A percentile compares a stretch with the other conserved stretches of the same genome.
phyloP scores from a whole-genome alignment of 1,140 invertebrate species.

The Tetraneura akinire region DNA sequence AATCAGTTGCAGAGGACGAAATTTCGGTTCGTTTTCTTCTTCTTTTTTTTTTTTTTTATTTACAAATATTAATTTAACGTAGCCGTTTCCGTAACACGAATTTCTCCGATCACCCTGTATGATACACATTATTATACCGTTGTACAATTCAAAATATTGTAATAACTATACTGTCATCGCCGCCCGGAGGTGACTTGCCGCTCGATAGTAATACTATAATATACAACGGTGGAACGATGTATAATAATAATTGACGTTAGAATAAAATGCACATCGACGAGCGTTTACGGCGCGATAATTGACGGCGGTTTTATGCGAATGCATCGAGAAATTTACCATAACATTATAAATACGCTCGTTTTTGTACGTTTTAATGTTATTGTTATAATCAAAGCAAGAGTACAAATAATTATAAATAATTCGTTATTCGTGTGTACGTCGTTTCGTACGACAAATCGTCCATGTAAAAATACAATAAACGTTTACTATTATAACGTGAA shows the following conservation, averaged over 20 bases:
- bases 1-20: too few relatives aligned
- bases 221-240: not conserved
- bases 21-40: too few relatives aligned
- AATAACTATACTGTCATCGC: constrained; percentile 6
- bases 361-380: not conserved
- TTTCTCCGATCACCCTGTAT: too few relatives aligned
- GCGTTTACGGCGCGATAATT: constrained; percentile 4
- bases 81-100: too few relatives aligned
- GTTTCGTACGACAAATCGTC: not conserved
- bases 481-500: too few relatives aligned
- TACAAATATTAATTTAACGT: too few relatives aligned
- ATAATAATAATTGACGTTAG: constrained; percentile 41
- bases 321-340: constrained; percentile 7
- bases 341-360: constrained; percentile 6
- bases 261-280: constrained; percentile 27
- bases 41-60: too few relatives aligned
- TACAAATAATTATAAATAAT: too few relatives aligned
- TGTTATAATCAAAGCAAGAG: constrained; percentile 19
- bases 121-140: not conserved
- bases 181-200: not conserved
- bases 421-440: not conserved
- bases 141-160: constrained; percentile 6
- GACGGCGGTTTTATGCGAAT: constrained; percentile 29
- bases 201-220: not conserved
- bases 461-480: too few relatives aligned